phyloP scores from a whole-genome alignment of 1,140 invertebrate species.

The Pygmarrhopalites habei region DNA sequence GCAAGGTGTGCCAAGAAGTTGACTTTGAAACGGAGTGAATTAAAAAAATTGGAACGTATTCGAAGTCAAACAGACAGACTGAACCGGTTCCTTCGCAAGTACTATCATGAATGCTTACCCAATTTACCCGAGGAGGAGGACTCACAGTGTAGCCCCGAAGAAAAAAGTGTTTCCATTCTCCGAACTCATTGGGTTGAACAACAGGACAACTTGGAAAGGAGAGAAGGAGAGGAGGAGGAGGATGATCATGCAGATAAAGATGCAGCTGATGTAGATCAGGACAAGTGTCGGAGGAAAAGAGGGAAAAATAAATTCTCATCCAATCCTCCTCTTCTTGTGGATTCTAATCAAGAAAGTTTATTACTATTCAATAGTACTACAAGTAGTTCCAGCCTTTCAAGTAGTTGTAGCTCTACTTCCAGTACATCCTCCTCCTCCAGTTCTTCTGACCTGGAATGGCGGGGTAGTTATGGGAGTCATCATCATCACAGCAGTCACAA shows the following conservation, averaged over 20 bases:
- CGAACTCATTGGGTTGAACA: slow-evolving; percentile 11
- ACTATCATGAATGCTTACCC: slow-evolving; percentile 37
- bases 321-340: not conserved
- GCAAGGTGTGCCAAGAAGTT: slow-evolving; percentile 30
- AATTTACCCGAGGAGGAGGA: slow-evolving; percentile 37
- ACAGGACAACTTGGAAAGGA: not conserved
- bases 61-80: slow-evolving; percentile 27
- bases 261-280: too few relatives aligned
- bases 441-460: not conserved
- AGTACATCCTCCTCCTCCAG: slow-evolving; percentile 1
- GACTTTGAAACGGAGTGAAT: slow-evolving; percentile 33
- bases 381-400: slow-evolving; percentile 1
- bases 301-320: not conserved
- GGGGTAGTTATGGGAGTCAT: not conserved
- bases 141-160: slow-evolving; percentile 29
- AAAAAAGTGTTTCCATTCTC: slow-evolving; percentile 23
- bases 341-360: not conserved
- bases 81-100: slow-evolving; percentile 33
- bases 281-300: too few relatives aligned
- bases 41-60: slow-evolving; percentile 32
- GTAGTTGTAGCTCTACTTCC: not conserved
- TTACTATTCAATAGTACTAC: not conserved
- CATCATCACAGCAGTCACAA: not conserved
- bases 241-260: not conserved
- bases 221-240: not conserved